Percentiles rank a stretch among this genome's conserved stretches.
These are phyloP conservation scores for Lycophotia porphyrea DNA, from an alignment of 2,888 invertebrate species.

Conservation along the genomic window DNA sequence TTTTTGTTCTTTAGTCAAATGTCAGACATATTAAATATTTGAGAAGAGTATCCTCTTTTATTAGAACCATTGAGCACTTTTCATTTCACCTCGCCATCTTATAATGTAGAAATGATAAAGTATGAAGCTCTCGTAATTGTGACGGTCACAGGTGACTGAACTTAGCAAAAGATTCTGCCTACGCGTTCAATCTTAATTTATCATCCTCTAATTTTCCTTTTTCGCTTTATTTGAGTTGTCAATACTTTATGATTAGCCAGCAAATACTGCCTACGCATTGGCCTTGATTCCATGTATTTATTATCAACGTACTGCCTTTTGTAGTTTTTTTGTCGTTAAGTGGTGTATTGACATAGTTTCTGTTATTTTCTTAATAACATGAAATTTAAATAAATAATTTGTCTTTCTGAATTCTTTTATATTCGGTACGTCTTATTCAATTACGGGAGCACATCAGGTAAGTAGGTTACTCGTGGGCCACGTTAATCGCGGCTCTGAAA, in stretches of 20 bases:
- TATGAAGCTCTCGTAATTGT: slow-evolving; percentile 1
- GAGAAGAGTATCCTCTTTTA: background rate
- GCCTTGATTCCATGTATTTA: slow-evolving; percentile 29
- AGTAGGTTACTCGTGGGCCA: background rate
- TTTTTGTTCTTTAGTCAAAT: background rate
- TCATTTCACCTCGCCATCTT: background rate
- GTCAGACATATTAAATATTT: background rate
- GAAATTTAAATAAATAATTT: background rate
- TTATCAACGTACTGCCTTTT: slow-evolving; percentile 17
- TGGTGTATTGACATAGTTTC: background rate
- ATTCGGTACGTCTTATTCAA: background rate
- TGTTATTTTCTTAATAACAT: background rate
- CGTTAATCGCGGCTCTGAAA: background rate
- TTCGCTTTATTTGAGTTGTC: slow-evolving; percentile 45
- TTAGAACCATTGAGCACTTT: background rate
- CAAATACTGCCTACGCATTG: slow-evolving; percentile 28
- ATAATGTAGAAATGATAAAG: slow-evolving; percentile 36
- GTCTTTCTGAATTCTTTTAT: background rate
- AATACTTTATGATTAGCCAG: slow-evolving; percentile 34
- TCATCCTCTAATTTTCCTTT: slow-evolving; percentile 34
- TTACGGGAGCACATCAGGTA: background rate
- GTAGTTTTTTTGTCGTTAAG: slow-evolving; percentile 18
- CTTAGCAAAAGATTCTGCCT: slow-evolving; percentile 28
- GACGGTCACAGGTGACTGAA: slow-evolving; percentile 42
- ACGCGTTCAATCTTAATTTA: slow-evolving; percentile 34